Percentiles rank a stretch among this genome's conserved stretches.
Evolutionary conservation across 1,140 invertebrate genomes (phyloP).

Genomic region (Bombus superbus): DNA sequence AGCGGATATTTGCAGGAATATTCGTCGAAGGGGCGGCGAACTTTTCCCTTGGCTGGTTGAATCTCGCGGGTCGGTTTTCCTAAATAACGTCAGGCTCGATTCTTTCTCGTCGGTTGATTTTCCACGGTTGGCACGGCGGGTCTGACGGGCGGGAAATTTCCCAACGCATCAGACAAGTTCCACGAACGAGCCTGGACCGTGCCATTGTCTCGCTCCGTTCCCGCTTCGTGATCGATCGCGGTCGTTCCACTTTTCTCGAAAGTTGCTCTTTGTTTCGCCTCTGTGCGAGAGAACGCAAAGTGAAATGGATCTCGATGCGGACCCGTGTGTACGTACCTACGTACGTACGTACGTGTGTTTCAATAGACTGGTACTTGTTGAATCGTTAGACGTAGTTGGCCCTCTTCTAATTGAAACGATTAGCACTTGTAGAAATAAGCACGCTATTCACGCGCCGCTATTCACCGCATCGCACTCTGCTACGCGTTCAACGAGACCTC

Average conservation of each 20-base stretch:
- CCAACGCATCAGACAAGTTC: background rate
- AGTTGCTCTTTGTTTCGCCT: slow-evolving; percentile 18
- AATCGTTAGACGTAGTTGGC: background rate
- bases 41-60: background rate
- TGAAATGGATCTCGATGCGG: background rate
- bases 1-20: background rate
- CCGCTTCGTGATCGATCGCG: slow-evolving; percentile 29
- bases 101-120: slow-evolving; percentile 7
- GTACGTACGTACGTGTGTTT: background rate
- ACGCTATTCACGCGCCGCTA: too few species aligned
- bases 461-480: background rate
- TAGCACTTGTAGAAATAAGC: background rate
- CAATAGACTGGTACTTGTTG: slow-evolving; percentile 22
- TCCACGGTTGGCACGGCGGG: background rate
- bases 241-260: slow-evolving; percentile 29
- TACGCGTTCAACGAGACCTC: too few species aligned
- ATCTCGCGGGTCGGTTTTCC: background rate
- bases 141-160: background rate
- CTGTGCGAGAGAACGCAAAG: background rate
- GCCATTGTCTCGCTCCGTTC: slow-evolving; percentile 28
- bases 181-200: background rate
- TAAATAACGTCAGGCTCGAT: slow-evolving; percentile 11
- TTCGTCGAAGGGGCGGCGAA: too few species aligned
- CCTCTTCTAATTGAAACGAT: slow-evolving; percentile 24
- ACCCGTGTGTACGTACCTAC: background rate